Percentiles rank a stretch among this genome's conserved stretches.
phyloP scores from a whole-genome alignment of 2,113 vertebrate genomes.

The Silurus meridionalis region DNA sequence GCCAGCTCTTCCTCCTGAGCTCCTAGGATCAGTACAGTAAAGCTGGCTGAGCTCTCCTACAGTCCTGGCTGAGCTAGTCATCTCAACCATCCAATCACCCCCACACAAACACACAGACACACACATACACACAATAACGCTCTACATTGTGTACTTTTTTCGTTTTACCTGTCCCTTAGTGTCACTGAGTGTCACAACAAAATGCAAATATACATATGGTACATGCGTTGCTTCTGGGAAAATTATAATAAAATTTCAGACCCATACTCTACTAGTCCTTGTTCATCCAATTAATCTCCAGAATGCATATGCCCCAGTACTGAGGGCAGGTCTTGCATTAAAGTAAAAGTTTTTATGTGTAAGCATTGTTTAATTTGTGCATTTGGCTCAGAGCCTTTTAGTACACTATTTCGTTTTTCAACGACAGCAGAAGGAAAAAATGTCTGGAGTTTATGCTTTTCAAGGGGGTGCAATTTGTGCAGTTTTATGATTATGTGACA shows the following conservation, averaged over 20 bases:
- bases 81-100: neutral
- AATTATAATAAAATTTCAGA: neutral
- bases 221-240: neutral
- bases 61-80: slow-evolving; percentile 17
- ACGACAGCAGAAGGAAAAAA: neutral
- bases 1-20: slow-evolving; percentile 34
- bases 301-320: neutral
- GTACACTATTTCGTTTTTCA: too few species aligned
- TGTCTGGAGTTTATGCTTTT: neutral
- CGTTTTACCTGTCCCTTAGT: neutral
- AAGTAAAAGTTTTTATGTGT: neutral
- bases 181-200: neutral
- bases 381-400: neutral
- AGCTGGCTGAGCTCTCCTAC: slow-evolving; percentile 43
- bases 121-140: slow-evolving; percentile 3
- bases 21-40: slow-evolving; percentile 46
- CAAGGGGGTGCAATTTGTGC: neutral
- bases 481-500: neutral
- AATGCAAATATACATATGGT: neutral
- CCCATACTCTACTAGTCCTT: neutral
- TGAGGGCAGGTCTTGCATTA: neutral
- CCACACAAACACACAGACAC: slow-evolving; percentile 4
- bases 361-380: neutral
- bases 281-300: neutral
- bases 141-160: neutral